phyloP scores from a whole-genome alignment of 2,797 vertebrate genomes.

The Cyclopterus lumpus region DNA sequence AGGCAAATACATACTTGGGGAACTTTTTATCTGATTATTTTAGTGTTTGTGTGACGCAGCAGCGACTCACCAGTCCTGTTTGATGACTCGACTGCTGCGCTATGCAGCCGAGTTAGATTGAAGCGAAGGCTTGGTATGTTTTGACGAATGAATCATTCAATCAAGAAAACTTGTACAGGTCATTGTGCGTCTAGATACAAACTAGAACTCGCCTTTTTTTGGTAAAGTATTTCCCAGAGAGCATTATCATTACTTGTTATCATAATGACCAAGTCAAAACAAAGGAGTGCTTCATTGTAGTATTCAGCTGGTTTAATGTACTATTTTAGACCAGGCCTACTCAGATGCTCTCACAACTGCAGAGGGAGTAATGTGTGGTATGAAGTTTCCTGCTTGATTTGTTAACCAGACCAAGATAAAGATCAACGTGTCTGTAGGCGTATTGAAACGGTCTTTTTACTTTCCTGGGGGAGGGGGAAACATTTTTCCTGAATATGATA shows the following conservation, averaged over 20 bases:
- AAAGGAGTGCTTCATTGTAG: background rate
- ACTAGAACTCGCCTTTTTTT: background rate
- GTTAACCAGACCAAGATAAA: background rate
- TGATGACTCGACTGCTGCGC: slow-evolving; percentile 9
- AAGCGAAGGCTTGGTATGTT: slow-evolving; percentile 9
- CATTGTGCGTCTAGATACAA: background rate
- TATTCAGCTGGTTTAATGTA: background rate
- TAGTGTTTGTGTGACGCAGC: background rate
- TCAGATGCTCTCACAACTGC: background rate
- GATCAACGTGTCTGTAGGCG: too few relatives aligned
- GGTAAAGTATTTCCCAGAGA: background rate
- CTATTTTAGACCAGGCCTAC: background rate
- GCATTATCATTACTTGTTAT: background rate
- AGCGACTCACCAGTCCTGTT: slow-evolving; percentile 33
- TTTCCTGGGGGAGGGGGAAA: background rate
- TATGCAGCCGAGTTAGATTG: background rate
- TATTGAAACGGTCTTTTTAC: background rate
- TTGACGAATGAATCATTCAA: slow-evolving; percentile 29
- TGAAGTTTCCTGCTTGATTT: background rate
- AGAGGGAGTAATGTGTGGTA: background rate
- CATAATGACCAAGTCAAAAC: background rate
- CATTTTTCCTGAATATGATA: background rate
- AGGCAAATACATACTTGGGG: background rate
- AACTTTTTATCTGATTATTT: background rate
- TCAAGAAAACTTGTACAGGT: background rate